These are phyloP conservation scores for Phallusia fumigata DNA, from an alignment of 23 tunicate genomes.

Conservation along the genomic window DNA sequence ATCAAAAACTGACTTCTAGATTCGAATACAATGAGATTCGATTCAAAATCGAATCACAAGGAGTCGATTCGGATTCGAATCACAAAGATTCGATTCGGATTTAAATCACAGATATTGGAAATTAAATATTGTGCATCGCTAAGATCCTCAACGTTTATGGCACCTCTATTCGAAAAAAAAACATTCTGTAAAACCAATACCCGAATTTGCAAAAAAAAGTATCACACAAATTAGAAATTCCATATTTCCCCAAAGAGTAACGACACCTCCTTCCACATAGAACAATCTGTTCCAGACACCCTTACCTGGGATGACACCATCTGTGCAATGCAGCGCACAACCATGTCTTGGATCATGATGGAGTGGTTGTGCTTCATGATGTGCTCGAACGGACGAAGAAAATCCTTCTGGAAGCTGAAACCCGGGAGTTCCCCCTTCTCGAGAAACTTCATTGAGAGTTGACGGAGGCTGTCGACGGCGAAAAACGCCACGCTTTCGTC, in stretches of 20 bases:
- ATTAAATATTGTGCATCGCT: too few species aligned
- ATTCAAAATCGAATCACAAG: too few species aligned
- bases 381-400: constrained; percentile 95
- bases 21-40: too few species aligned
- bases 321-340: constrained; percentile 86
- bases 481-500: constrained; percentile 94
- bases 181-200: not conserved
- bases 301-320: constrained; percentile 89
- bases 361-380: constrained; percentile 93
- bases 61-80: too few species aligned
- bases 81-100: too few species aligned
- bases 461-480: constrained; percentile 95
- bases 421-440: constrained; percentile 99
- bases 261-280: too few species aligned
- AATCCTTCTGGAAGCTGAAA: constrained; percentile 97
- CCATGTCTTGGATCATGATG: constrained; percentile 89
- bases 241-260: not conserved
- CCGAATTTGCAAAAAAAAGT: not conserved
- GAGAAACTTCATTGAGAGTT: constrained; percentile 93
- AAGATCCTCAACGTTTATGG: too few species aligned
- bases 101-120: too few species aligned
- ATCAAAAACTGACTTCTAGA: too few species aligned
- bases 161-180: too few species aligned
- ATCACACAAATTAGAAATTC: not conserved
- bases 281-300: too few species aligned